These are phyloP conservation scores for Aspidoscelis tigris DNA, from an alignment of 2,113 vertebrate species.

Conservation along the genomic window DNA sequence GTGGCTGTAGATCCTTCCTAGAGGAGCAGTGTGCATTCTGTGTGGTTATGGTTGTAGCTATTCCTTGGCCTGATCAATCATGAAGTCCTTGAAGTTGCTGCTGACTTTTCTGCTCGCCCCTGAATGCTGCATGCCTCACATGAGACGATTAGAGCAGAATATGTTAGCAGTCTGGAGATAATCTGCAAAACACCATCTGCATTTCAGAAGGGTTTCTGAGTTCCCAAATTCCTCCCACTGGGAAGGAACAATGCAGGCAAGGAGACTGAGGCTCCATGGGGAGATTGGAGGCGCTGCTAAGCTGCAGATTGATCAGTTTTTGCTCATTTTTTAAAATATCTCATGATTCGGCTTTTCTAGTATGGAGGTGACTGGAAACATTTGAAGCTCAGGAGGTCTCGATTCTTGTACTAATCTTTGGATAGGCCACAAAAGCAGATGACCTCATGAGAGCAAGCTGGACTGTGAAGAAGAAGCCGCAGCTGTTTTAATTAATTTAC, in stretches of 20 bases:
- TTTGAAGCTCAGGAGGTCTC: not conserved
- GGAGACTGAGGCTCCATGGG: not conserved
- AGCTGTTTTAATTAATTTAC: too few species aligned
- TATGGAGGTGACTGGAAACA: too few species aligned
- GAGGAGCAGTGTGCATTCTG: too few species aligned
- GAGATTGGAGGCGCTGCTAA: not conserved
- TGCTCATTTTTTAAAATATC: not conserved
- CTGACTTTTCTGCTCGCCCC: not conserved
- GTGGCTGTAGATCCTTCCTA: too few species aligned
- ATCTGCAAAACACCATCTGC: slow-evolving; percentile 5
- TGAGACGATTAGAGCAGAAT: slow-evolving; percentile 5
- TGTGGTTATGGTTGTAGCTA: too few species aligned
- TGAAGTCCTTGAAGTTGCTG: not conserved
- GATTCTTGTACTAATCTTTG: not conserved
- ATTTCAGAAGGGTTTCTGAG: not conserved
- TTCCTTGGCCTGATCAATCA: not conserved
- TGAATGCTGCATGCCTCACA: slow-evolving; percentile 8
- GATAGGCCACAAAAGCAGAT: too few species aligned
- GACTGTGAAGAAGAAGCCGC: too few species aligned
- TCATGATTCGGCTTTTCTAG: not conserved
- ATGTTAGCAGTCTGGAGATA: slow-evolving; percentile 14
- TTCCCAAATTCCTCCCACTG: not conserved
- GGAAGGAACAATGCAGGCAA: not conserved
- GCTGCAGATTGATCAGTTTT: not conserved
- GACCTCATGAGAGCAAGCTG: too few species aligned